phyloP scores from a whole-genome alignment of 37 sponge, comb jelly and placozoan species.

The Amphimedon queenslandica region DNA sequence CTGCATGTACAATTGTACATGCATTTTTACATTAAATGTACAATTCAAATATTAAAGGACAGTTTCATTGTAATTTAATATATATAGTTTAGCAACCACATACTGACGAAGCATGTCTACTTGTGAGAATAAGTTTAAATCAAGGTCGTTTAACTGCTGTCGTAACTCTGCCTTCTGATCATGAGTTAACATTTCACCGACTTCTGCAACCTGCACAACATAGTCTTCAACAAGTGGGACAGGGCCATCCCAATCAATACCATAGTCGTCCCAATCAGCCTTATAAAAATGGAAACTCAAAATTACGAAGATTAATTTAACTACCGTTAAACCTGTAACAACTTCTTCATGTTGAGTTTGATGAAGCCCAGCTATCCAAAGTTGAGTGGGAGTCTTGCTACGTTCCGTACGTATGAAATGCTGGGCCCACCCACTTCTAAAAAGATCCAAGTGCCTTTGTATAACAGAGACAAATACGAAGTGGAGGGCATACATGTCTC shows the following conservation, averaged over 20 bases:
- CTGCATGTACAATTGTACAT: no score
- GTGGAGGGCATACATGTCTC: slow-evolving; percentile 33
- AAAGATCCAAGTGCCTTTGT: slow-evolving; percentile 16
- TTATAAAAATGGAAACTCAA: background rate
- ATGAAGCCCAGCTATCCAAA: slow-evolving; percentile 37
- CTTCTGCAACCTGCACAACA: slow-evolving; percentile 7
- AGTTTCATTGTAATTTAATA: no score
- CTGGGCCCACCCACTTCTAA: slow-evolving; percentile 16
- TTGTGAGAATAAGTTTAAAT: no score
- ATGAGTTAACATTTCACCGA: background rate
- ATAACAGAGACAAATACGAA: slow-evolving; percentile 24
- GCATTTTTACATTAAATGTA: no score
- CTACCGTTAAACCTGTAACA: background rate
- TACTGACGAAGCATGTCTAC: no score
- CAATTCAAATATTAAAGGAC: no score
- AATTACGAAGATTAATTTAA: background rate
- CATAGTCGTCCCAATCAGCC: slow-evolving; percentile 16
- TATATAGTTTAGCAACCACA: no score
- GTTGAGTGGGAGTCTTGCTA: slow-evolving; percentile 20
- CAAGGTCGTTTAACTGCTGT: background rate
- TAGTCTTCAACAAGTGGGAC: slow-evolving; percentile 9
- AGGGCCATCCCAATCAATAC: slow-evolving; percentile 38
- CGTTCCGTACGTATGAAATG: slow-evolving; percentile 31
- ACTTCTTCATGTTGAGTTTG: background rate
- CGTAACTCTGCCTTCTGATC: slow-evolving; percentile 1